These are phyloP conservation scores for Brachypterus glaber DNA, from an alignment of 2,888 invertebrate genomes.

Conservation along the genomic window DNA sequence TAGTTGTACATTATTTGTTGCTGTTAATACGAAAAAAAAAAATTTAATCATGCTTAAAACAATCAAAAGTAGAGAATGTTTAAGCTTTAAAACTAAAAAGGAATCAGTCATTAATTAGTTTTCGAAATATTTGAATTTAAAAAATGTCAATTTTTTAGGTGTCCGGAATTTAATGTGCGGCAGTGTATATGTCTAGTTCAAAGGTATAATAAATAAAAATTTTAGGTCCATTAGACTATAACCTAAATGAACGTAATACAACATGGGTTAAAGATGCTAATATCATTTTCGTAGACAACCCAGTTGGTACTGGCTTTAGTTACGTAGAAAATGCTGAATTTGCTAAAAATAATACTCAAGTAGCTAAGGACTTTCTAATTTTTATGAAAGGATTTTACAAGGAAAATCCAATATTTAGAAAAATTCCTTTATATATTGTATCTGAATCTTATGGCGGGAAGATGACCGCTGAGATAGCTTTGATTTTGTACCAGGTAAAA, in stretches of 20 bases:
- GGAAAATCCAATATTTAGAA: constrained; percentile 58
- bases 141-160: no score
- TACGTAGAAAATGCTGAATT: constrained; percentile 49
- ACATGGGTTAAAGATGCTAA: constrained; percentile 53
- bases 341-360: constrained; percentile 51
- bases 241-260: constrained; percentile 42
- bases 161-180: no score
- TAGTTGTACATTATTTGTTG: no score
- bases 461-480: constrained; percentile 79
- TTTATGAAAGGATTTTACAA: constrained; percentile 62
- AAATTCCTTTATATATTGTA: constrained; percentile 71
- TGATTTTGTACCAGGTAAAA: constrained; percentile 48
- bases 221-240: constrained; percentile 24
- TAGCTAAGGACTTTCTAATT: constrained; percentile 66
- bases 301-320: constrained; percentile 82
- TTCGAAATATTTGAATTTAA: no score
- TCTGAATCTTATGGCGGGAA: constrained; percentile 91
- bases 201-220: background rate
- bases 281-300: constrained; percentile 81
- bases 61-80: no score
- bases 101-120: no score
- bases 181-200: no score
- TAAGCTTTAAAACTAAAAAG: no score
- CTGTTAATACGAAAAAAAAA: no score
- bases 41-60: no score